These are phyloP conservation scores for Cynodonichthys magdalenae DNA, from an alignment of 2,797 vertebrate genomes.

Conservation along the genomic window DNA sequence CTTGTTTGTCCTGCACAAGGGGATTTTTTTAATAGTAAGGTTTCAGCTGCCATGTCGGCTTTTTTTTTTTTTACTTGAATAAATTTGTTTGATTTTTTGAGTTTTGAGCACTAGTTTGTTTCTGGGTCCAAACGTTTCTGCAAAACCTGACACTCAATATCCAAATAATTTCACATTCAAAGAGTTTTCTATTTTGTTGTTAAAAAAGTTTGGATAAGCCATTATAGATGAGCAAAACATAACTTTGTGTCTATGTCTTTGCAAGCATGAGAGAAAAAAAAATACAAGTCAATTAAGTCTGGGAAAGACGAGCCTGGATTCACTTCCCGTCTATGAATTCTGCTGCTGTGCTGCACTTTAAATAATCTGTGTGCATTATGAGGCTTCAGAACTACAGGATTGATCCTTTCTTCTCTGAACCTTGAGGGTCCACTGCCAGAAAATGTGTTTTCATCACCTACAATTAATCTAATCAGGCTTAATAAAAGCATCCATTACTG, in stretches of 20 bases:
- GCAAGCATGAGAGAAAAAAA: background rate
- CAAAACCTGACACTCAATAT: too few species aligned
- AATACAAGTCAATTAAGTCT: background rate
- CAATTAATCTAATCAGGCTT: constrained; percentile 59
- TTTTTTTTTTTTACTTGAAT: too few species aligned
- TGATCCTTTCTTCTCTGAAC: constrained; percentile 35
- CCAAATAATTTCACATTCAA: too few species aligned
- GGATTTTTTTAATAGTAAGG: too few species aligned
- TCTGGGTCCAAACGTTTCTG: too few species aligned
- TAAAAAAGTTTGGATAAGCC: too few species aligned
- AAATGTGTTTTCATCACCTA: constrained; percentile 44
- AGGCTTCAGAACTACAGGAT: constrained; percentile 45
- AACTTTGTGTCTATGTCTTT: background rate
- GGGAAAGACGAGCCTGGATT: constrained; percentile 13
- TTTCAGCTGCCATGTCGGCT: too few species aligned
- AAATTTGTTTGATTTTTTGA: too few species aligned
- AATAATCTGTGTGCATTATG: constrained; percentile 49
- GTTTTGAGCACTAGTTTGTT: too few species aligned
- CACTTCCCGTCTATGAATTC: constrained; percentile 35
- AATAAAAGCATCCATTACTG: constrained; percentile 62
- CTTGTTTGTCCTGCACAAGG: too few species aligned
- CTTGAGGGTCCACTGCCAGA: constrained; percentile 35
- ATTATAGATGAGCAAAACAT: too few species aligned
- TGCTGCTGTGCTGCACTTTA: constrained; percentile 39
- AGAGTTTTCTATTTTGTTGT: too few species aligned